Percentiles rank a stretch among this genome's conserved stretches.
These are phyloP conservation scores for Aspiorhynchus laticeps DNA, from an alignment of 2,113 vertebrate species.

Conservation along the genomic window DNA sequence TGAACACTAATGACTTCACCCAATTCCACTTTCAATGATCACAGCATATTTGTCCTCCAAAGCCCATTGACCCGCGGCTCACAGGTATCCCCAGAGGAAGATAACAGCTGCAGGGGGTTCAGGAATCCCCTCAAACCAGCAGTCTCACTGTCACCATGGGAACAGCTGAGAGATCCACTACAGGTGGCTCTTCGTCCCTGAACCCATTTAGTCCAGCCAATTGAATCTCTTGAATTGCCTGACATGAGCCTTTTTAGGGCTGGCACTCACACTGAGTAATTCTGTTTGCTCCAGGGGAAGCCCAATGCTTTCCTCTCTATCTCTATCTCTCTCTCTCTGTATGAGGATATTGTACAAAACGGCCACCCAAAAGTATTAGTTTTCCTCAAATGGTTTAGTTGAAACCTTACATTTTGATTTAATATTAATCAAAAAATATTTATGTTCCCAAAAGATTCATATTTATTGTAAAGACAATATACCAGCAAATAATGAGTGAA, in stretches of 20 bases:
- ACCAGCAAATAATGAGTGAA: no score
- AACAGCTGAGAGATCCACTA: slow-evolving; percentile 25
- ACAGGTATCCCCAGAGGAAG: background rate
- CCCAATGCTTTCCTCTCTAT: background rate
- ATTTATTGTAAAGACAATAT: no score
- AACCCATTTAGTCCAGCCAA: slow-evolving; percentile 29
- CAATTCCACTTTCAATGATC: background rate
- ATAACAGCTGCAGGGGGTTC: background rate
- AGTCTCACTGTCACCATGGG: slow-evolving; percentile 12
- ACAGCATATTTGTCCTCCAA: slow-evolving; percentile 13
- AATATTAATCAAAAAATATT: no score
- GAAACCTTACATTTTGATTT: no score
- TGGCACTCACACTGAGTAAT: background rate
- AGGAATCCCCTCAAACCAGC: slow-evolving; percentile 23
- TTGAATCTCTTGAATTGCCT: slow-evolving; percentile 23
- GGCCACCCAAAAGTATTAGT: no score
- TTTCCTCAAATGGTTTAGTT: no score
- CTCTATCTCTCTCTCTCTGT: background rate
- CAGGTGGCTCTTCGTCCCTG: background rate
- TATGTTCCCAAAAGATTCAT: no score
- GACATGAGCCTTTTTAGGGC: background rate
- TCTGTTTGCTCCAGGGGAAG: background rate
- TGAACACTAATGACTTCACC: background rate
- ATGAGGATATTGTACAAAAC: background rate
- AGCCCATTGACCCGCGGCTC: background rate